Evolutionary conservation across 2,113 vertebrate genomes (phyloP).

Genomic region (cattle (Bos taurus)): DNA sequence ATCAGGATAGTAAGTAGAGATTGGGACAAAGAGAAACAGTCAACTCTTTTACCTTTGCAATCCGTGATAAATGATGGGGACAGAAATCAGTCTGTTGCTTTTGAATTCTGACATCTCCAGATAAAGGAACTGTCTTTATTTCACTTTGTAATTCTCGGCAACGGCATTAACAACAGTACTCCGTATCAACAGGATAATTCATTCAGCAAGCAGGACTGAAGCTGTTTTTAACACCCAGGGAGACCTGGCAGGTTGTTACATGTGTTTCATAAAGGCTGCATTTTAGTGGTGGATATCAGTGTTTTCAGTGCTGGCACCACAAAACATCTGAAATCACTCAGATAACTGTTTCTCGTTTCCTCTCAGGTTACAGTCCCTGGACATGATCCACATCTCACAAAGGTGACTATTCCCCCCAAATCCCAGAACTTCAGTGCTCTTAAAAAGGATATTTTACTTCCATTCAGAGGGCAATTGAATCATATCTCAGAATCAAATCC

Average conservation of each 20-base stretch:
- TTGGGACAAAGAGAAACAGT: background rate
- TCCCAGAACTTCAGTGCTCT: conserved; percentile 76
- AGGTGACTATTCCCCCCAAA: conserved; percentile 71
- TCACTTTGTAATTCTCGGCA: background rate
- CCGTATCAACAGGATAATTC: background rate
- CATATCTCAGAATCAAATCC: background rate
- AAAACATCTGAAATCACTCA: conserved; percentile 32
- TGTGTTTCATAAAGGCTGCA: background rate
- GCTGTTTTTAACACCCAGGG: background rate
- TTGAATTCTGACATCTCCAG: background rate
- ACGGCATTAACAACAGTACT: background rate
- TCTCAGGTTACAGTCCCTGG: conserved; percentile 80
- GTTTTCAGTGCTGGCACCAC: background rate
- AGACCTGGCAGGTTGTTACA: background rate
- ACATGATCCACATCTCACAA: conserved; percentile 66
- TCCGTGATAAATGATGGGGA: background rate
- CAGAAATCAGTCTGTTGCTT: background rate
- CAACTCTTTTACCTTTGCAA: background rate
- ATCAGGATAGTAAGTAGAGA: background rate
- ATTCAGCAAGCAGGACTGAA: background rate
- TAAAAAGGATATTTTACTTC: conserved; percentile 77
- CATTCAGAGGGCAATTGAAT: conserved; percentile 14
- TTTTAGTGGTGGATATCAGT: background rate
- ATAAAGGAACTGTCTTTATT: background rate
- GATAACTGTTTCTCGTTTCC: conserved; percentile 52